Evolutionary conservation across 2,113 vertebrate species (phyloP).

Genomic region (Cettia cetti): DNA sequence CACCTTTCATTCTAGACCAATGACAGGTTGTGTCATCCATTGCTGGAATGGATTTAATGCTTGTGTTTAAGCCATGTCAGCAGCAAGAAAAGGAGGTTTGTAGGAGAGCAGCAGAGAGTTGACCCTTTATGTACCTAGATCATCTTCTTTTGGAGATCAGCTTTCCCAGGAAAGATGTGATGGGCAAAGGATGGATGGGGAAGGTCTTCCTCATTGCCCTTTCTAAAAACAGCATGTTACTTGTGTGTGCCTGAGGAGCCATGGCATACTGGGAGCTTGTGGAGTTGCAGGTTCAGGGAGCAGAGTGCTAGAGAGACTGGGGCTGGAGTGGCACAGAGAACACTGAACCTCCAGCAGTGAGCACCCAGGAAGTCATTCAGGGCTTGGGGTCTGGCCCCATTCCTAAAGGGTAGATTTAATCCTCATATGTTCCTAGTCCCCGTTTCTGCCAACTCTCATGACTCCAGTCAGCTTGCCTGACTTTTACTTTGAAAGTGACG

Average conservation of each 20-base stretch:
- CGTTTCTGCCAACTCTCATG: neutral
- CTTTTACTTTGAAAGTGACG: neutral
- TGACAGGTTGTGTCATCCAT: neutral
- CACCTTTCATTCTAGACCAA: neutral
- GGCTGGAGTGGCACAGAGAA: neutral
- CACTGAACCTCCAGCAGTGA: neutral
- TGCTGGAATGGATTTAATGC: neutral
- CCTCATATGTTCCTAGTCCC: neutral
- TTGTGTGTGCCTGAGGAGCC: neutral
- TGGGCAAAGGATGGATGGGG: neutral
- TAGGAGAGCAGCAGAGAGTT: neutral
- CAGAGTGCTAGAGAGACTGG: neutral
- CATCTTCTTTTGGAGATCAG: neutral
- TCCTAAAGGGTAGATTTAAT: neutral
- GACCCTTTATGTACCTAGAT: neutral
- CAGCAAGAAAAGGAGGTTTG: neutral
- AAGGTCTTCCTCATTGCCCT: neutral
- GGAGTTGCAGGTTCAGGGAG: neutral
- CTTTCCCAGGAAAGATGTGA: neutral
- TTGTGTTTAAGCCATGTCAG: neutral
- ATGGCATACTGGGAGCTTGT: rapidly evolving
- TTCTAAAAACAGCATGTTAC: rapidly evolving
- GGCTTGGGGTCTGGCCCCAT: rapidly evolving
- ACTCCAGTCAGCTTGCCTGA: neutral
- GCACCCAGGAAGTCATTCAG: rapidly evolving